Evolutionary conservation across 2,113 vertebrate genomes (phyloP).

Genomic region (Cepphus grylle): DNA sequence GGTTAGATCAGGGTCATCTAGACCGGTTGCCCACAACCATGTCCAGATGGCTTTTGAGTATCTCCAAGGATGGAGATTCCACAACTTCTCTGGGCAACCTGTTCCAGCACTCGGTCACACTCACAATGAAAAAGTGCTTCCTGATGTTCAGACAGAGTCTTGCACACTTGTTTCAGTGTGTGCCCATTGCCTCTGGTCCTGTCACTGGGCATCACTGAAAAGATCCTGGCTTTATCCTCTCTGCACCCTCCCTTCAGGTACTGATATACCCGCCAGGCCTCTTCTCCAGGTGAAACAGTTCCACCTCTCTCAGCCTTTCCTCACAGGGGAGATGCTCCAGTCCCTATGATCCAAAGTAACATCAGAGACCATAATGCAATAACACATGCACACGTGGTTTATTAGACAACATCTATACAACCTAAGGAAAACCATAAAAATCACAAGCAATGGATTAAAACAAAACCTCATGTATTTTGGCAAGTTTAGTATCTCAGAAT

Average conservation of each 20-base stretch:
- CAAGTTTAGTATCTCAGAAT: neutral
- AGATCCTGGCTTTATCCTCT: neutral
- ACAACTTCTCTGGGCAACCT: neutral
- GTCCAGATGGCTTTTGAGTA: neutral
- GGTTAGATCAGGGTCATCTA: neutral
- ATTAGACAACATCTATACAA: neutral
- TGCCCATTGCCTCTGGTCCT: neutral
- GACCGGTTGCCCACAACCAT: accelerated
- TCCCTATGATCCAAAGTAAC: neutral
- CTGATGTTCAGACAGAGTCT: neutral
- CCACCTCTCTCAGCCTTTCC: neutral
- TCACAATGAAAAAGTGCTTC: neutral
- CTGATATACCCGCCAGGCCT: neutral
- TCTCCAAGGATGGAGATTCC: neutral
- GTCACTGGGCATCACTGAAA: neutral
- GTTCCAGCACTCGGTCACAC: neutral
- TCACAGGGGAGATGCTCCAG: neutral
- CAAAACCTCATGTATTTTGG: neutral
- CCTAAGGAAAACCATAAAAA: neutral
- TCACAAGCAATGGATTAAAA: neutral
- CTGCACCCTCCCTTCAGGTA: neutral
- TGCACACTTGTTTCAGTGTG: neutral
- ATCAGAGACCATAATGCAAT: neutral
- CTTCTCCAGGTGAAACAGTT: neutral
- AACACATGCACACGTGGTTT: neutral